Conservation (phyloP, 2,797 vertebrate species). For the Helarctos malayanus region DNA sequence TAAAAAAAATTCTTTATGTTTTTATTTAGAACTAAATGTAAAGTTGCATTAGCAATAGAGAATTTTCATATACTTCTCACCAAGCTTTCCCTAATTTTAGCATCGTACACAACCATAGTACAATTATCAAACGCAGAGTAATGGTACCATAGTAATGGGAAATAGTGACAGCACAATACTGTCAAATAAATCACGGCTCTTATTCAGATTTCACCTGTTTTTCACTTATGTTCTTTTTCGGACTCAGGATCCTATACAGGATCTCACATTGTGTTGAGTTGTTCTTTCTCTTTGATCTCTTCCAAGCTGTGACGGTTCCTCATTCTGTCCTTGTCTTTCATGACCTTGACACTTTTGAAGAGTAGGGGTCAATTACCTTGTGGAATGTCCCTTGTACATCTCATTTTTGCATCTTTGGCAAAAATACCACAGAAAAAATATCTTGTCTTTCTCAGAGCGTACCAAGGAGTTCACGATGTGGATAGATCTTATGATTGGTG, state of each 20-base stretch:
- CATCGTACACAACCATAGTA: neutral
- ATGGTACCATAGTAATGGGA: neutral
- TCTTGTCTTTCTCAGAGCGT: neutral
- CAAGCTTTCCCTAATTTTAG: neutral
- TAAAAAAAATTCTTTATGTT: neutral
- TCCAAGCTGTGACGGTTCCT: neutral
- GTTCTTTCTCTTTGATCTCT: neutral
- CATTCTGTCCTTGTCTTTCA: neutral
- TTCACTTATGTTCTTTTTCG: neutral
- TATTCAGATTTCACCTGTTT: neutral
- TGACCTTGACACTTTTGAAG: neutral
- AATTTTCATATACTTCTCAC: neutral
- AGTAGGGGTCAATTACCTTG: neutral
- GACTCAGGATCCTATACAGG: neutral
- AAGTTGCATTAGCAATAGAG: neutral
- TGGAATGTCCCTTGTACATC: neutral
- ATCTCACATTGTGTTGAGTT: neutral
- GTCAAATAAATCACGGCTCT: neutral
- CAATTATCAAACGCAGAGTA: neutral
- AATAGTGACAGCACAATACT: neutral
- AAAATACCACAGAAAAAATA: neutral
- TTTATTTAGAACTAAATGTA: neutral
- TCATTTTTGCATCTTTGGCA: conserved; percentile 8
- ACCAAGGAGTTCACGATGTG: neutral
- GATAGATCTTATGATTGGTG: neutral